These are phyloP conservation scores for Tribolium madens DNA, from an alignment of 1,140 invertebrate species.

Conservation along the genomic window DNA sequence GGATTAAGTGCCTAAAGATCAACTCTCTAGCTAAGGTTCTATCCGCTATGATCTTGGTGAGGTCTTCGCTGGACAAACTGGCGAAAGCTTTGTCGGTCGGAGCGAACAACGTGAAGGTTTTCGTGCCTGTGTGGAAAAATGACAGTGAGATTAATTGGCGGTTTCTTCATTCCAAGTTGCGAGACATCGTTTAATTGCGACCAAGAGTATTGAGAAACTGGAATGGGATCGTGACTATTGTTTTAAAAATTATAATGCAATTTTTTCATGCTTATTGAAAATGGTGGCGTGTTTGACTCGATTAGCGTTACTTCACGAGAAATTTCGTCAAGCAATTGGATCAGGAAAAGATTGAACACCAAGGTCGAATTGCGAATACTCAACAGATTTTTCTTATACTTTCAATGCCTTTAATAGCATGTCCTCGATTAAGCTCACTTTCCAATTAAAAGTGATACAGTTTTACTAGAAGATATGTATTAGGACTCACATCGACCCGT, in stretches of 20 bases:
- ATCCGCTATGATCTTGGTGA: constrained; percentile 72
- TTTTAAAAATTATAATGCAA: constrained; percentile 34
- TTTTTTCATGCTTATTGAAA: constrained; percentile 14
- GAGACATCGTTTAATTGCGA: constrained; percentile 15
- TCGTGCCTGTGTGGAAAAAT: constrained; percentile 71
- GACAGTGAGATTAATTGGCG: constrained; percentile 24
- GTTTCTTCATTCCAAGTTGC: constrained; percentile 32
- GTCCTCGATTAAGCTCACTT: background rate
- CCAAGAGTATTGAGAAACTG: constrained; percentile 1
- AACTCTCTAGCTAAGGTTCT: constrained; percentile 77
- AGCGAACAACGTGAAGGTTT: constrained; percentile 87
- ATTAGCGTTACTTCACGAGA: constrained; percentile 1
- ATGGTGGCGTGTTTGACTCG: background rate
- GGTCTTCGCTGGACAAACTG: constrained; percentile 73
- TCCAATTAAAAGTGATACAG: background rate
- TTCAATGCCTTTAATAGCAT: background rate
- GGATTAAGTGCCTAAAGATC: constrained; percentile 82
- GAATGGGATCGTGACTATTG: constrained; percentile 35
- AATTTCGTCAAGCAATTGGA: background rate
- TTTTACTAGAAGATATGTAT: background rate
- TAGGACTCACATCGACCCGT: background rate
- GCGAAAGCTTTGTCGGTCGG: constrained; percentile 85
- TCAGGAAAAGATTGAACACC: background rate
- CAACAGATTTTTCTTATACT: background rate
- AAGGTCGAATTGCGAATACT: constrained; percentile 1